These are phyloP conservation scores for Sitobion miscanthi DNA, from an alignment of 1,140 invertebrate species.

Conservation along the genomic window DNA sequence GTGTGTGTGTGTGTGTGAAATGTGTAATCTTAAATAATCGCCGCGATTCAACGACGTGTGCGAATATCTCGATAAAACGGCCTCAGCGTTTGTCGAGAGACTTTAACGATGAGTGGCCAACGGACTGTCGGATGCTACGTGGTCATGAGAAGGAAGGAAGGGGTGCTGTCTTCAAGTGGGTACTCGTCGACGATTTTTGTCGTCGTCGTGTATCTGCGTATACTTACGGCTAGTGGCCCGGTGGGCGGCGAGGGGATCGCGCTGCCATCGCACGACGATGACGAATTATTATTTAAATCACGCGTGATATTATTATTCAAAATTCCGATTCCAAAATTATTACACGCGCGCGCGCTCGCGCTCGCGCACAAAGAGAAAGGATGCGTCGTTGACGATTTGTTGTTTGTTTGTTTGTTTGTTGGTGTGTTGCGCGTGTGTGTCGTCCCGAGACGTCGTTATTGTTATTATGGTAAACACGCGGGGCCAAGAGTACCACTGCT, in stretches of 20 bases:
- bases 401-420: constrained; percentile 25
- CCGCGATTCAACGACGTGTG: not conserved
- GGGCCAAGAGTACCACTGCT: not conserved
- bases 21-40: not conserved
- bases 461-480: constrained; percentile 52
- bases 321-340: constrained; percentile 52
- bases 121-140: not conserved
- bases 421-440: constrained; percentile 16
- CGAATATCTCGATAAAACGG: not conserved
- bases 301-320: constrained; percentile 56
- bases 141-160: not conserved
- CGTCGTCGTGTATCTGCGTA: not conserved
- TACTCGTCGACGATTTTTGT: constrained; percentile 27
- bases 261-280: constrained; percentile 22
- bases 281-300: constrained; percentile 53
- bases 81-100: not conserved
- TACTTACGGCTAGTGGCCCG: not conserved
- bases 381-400: constrained; percentile 36
- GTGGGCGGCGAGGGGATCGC: constrained; percentile 17
- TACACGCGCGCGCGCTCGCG: not conserved
- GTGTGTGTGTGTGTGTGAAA: not conserved
- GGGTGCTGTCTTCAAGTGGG: constrained; percentile 11
- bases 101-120: constrained; percentile 2
- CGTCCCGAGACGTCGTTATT: constrained; percentile 2
- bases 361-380: constrained; percentile 35